Evolutionary conservation across 2,113 vertebrate genomes (phyloP).

Genomic region (Phaetusa simplex): DNA sequence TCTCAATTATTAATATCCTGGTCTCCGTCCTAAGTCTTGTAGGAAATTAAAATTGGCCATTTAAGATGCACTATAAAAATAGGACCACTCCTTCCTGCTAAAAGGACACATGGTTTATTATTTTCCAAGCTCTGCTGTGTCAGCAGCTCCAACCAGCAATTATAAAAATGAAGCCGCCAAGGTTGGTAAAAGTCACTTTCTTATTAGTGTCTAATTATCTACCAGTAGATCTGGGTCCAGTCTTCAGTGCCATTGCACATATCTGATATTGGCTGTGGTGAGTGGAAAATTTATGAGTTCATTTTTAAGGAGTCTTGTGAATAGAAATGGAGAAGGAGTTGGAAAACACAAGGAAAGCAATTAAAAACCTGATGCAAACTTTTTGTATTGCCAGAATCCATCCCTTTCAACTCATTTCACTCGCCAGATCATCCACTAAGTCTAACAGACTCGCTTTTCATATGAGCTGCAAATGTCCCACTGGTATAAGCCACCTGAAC

Average conservation of each 20-base stretch:
- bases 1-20: neutral
- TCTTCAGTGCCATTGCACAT: neutral
- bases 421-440: neutral
- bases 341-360: neutral
- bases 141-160: neutral
- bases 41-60: slow-evolving; percentile 1
- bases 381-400: neutral
- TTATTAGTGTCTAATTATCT: neutral
- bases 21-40: neutral
- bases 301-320: slow-evolving; percentile 1
- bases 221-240: neutral
- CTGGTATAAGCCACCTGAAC: neutral
- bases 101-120: slow-evolving; percentile 3
- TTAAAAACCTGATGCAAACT: neutral
- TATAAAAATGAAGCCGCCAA: neutral
- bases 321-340: slow-evolving; percentile 2
- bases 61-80: neutral
- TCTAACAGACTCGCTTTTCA: neutral
- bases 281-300: slow-evolving; percentile 6
- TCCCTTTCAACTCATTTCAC: neutral
- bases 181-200: slow-evolving; percentile 35
- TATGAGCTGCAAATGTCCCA: neutral
- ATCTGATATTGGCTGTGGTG: neutral
- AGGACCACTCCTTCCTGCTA: neutral
- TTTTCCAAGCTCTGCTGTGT: slow-evolving; percentile 17